These are phyloP conservation scores for Brienomyrus longianalis DNA, from an alignment of 2,113 vertebrate species.

Conservation along the genomic window DNA sequence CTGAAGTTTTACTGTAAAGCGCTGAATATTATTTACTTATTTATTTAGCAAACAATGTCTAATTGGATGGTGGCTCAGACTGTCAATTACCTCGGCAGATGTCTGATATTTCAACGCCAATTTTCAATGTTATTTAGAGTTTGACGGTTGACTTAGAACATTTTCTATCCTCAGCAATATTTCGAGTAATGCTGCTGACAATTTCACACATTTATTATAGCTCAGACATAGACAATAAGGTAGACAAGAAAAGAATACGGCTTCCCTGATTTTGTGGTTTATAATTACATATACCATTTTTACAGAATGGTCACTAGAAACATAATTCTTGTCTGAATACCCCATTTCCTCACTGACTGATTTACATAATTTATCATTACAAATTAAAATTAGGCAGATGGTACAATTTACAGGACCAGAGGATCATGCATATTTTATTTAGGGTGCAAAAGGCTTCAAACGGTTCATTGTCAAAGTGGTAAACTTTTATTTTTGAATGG, in stretches of 20 bases:
- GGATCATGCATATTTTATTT: conserved; percentile 22
- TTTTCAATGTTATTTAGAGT: neutral
- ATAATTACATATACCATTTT: neutral
- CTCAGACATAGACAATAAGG: neutral
- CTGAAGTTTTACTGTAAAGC: neutral
- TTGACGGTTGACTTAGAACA: neutral
- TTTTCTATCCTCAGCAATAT: neutral
- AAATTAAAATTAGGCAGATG: conserved; percentile 25
- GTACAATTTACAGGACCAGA: conserved; percentile 11
- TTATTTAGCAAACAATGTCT: neutral
- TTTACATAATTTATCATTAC: conserved; percentile 25
- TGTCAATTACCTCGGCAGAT: neutral
- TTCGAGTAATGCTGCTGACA: neutral
- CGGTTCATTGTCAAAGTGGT: neutral
- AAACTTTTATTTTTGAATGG: neutral
- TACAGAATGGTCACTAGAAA: neutral
- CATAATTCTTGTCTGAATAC: conserved; percentile 7
- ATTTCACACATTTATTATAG: neutral
- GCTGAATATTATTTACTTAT: neutral
- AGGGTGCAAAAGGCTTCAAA: conserved; percentile 1
- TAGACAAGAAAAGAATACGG: neutral
- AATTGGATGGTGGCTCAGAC: conserved; percentile 2
- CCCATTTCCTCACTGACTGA: conserved; percentile 8
- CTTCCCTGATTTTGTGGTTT: neutral
- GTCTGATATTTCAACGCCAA: neutral